Conservation (phyloP, 2,113 vertebrate genomes). For the Todiramphus saurophagus region DNA sequence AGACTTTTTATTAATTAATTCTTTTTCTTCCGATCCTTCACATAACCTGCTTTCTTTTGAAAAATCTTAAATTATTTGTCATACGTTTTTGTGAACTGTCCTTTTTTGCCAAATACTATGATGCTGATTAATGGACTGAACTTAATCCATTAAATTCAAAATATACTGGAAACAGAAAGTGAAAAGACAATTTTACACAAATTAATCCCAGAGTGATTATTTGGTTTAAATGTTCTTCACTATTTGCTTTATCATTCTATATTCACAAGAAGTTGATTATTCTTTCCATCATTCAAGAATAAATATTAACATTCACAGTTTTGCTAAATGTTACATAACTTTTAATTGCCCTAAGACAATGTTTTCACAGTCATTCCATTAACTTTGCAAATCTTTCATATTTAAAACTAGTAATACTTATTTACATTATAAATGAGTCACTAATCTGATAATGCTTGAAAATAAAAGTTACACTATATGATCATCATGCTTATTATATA, state of each 20-base stretch:
- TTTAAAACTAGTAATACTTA: constrained; percentile 27
- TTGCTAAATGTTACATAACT: background rate
- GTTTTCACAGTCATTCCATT: constrained; percentile 30
- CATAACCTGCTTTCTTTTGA: background rate
- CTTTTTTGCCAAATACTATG: background rate
- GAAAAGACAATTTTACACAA: background rate
- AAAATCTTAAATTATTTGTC: background rate
- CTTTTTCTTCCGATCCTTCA: background rate
- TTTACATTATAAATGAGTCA: constrained; percentile 42
- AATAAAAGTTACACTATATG: constrained; percentile 14
- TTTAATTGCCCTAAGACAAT: background rate
- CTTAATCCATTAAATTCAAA: background rate
- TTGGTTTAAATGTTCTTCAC: background rate
- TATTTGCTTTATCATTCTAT: constrained; percentile 29
- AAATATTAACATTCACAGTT: constrained; percentile 55
- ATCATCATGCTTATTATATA: constrained; percentile 1
- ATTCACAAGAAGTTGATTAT: constrained; percentile 9
- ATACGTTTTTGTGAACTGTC: background rate
- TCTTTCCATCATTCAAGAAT: constrained; percentile 23
- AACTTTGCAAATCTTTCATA: constrained; percentile 27
- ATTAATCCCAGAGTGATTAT: background rate
- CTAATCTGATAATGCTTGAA: constrained; percentile 23
- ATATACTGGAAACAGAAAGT: background rate
- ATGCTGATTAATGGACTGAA: background rate
- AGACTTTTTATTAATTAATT: background rate